A percentile compares a stretch with the other conserved stretches of the same genome.
Evolutionary conservation across 2,113 vertebrate species (phyloP).

Genomic region (Sylvietta virens): DNA sequence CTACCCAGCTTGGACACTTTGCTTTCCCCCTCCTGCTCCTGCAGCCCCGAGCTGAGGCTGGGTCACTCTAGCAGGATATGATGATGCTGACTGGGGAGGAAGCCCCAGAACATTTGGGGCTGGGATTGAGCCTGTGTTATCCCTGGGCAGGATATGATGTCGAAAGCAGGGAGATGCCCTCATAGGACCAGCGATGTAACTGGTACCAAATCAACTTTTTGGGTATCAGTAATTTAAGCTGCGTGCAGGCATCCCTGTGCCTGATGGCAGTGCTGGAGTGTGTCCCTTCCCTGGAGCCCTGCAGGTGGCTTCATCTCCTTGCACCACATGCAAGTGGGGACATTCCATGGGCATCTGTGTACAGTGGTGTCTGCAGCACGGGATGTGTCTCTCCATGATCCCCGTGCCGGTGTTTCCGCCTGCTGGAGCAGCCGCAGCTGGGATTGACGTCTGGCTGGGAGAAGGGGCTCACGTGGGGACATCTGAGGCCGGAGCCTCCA

Average conservation of each 20-base stretch:
- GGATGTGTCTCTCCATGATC: accelerated
- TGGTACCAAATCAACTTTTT: background rate
- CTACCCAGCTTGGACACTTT: background rate
- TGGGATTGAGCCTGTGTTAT: background rate
- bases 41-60: accelerated
- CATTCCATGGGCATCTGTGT: background rate
- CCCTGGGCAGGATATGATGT: background rate
- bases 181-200: background rate
- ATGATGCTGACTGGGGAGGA: background rate
- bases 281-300: background rate
- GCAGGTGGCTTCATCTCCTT: background rate
- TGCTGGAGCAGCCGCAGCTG: background rate
- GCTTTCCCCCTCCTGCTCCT: background rate
- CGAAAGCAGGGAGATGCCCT: accelerated
- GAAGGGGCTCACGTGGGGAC: background rate
- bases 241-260: background rate
- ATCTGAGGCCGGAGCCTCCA: accelerated
- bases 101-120: background rate
- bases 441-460: background rate
- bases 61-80: background rate
- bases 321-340: background rate
- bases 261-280: background rate
- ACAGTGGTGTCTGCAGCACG: background rate
- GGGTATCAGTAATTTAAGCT: background rate
- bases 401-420: accelerated